These are phyloP conservation scores for Lophura nycthemera DNA, from an alignment of 2,113 vertebrate genomes.

Conservation along the genomic window DNA sequence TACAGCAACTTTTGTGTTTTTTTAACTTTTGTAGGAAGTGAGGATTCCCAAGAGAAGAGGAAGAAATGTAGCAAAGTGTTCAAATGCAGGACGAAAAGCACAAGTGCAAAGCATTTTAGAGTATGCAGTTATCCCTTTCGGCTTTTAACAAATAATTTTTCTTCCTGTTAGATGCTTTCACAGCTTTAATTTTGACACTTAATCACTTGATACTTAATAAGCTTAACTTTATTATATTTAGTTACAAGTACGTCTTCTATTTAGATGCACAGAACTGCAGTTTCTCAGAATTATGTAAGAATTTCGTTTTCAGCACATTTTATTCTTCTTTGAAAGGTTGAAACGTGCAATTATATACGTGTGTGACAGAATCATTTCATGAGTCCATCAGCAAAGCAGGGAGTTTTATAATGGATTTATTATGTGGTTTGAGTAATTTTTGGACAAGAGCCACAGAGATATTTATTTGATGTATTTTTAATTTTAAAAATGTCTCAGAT, in stretches of 20 bases:
- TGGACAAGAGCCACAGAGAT: background rate
- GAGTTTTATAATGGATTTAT: conserved; percentile 49
- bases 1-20: background rate
- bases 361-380: background rate
- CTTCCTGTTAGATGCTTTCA: background rate
- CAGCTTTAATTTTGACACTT: conserved; percentile 12
- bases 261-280: background rate
- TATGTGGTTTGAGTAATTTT: conserved; percentile 10
- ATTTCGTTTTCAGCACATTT: background rate
- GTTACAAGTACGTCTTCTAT: background rate
- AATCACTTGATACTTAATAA: background rate
- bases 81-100: background rate
- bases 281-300: background rate
- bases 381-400: background rate
- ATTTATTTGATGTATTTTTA: conserved; percentile 60
- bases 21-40: background rate
- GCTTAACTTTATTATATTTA: conserved; percentile 11
- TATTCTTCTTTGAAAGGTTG: background rate
- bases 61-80: background rate
- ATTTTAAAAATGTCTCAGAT: conserved; percentile 23
- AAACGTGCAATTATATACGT: background rate
- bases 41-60: accelerated
- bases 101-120: background rate
- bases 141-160: background rate
- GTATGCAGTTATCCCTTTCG: background rate